Percentiles rank a stretch among this genome's conserved stretches.
Evolutionary conservation across 2,888 invertebrate genomes (phyloP).

Genomic region (Caenorhabditis uteleia): DNA sequence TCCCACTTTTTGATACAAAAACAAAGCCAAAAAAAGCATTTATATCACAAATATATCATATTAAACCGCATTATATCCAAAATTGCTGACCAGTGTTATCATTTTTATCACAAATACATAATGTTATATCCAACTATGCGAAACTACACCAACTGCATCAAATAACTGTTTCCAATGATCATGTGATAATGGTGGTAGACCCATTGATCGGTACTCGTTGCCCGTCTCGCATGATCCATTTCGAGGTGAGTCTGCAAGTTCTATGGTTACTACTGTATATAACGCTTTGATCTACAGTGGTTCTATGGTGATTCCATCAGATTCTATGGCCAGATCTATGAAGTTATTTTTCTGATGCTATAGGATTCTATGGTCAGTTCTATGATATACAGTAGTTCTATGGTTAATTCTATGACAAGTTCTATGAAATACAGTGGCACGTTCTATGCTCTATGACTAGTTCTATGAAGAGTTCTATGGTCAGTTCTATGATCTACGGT

Average conservation of each 20-base stretch:
- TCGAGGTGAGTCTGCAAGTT: neutral
- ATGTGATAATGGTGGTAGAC: conserved; percentile 21
- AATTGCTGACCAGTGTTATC: neutral
- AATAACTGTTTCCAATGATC: conserved; percentile 23
- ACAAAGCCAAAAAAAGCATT: too few species aligned
- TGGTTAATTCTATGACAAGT: too few species aligned
- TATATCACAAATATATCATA: too few species aligned
- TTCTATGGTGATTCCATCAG: neutral
- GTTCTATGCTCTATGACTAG: too few species aligned
- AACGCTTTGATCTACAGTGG: neutral
- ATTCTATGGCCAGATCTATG: too few species aligned
- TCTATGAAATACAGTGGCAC: too few species aligned
- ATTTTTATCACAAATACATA: conserved; percentile 1
- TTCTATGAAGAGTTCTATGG: too few species aligned
- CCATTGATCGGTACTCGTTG: conserved; percentile 10
- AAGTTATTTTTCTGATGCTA: too few species aligned
- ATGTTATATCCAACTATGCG: conserved; percentile 27
- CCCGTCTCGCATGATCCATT: conserved; percentile 22
- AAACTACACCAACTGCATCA: conserved; percentile 22
- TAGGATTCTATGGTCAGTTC: too few species aligned
- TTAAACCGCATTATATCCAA: neutral
- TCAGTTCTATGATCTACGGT: too few species aligned
- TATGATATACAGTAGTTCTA: too few species aligned
- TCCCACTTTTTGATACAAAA: too few species aligned
- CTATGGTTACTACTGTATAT: neutral